Conservation (phyloP, 2,797 vertebrate species). For the Coccyzus lansbergi region DNA sequence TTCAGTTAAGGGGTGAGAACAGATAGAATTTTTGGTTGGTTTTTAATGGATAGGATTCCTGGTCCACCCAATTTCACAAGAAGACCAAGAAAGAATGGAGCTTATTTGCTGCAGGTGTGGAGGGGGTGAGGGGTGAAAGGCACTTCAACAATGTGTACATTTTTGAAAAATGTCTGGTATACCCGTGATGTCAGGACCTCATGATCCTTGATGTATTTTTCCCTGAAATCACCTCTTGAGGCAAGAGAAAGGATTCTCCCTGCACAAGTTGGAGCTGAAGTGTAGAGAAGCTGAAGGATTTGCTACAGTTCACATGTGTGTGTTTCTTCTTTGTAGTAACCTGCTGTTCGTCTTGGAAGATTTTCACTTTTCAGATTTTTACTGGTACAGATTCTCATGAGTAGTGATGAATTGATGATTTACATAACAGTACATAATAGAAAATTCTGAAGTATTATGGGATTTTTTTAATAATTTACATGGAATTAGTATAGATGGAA, state of each 20-base stretch:
- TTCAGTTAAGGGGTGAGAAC: not conserved
- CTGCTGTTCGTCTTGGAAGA: not conserved
- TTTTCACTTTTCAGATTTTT: not conserved
- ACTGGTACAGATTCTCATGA: not conserved
- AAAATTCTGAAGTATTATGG: not conserved
- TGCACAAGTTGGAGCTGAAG: not conserved
- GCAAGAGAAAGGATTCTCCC: not conserved
- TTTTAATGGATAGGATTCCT: not conserved
- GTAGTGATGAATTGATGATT: not conserved
- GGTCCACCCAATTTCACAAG: not conserved
- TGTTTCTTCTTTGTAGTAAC: not conserved
- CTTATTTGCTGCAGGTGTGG: not conserved
- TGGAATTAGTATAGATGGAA: not conserved
- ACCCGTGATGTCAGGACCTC: fast-evolving
- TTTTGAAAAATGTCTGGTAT: not conserved
- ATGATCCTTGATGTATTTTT: not conserved
- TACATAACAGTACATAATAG: not conserved
- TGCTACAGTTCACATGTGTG: fast-evolving
- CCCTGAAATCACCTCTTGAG: not conserved
- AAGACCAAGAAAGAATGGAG: not conserved
- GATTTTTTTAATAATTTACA: not conserved
- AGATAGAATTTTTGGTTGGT: not conserved
- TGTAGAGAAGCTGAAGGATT: not conserved
- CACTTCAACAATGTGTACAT: fast-evolving
- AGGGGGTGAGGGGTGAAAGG: too few relatives aligned